phyloP scores from a whole-genome alignment of 2,797 vertebrate species.

The Sylvia borin region DNA sequence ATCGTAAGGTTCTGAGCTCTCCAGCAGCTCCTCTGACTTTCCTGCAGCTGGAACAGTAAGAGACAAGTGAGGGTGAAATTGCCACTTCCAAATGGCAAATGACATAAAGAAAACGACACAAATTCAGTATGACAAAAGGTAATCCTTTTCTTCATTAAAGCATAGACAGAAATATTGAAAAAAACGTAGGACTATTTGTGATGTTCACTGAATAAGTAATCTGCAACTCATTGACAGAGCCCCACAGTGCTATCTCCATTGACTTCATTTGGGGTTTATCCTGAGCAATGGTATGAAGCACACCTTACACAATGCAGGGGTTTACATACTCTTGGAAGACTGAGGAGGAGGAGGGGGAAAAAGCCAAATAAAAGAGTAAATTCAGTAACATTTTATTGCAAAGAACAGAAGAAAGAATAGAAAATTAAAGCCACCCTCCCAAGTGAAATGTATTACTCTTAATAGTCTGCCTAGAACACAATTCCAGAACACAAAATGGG shows the following conservation, averaged over 20 bases:
- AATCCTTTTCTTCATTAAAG: neutral
- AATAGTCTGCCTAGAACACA: neutral
- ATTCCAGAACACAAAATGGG: neutral
- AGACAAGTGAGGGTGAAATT: neutral
- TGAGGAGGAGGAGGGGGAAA: neutral
- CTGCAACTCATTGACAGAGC: neutral
- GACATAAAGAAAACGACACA: neutral
- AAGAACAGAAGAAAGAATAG: neutral
- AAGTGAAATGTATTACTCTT: neutral
- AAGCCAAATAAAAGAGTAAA: neutral
- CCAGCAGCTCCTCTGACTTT: conserved; percentile 70
- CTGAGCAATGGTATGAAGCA: neutral
- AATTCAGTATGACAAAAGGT: neutral
- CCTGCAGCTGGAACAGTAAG: conserved; percentile 32
- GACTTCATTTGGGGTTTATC: neutral
- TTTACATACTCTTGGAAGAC: neutral
- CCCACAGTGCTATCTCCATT: neutral
- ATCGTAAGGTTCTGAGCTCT: conserved; percentile 59
- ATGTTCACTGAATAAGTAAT: neutral
- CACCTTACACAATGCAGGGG: neutral
- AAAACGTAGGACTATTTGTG: neutral
- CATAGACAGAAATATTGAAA: neutral
- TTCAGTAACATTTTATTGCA: neutral
- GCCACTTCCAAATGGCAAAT: neutral
- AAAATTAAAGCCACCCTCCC: neutral